These are phyloP conservation scores for Petromus typicus DNA, from an alignment of 2,113 vertebrate genomes.

Conservation along the genomic window DNA sequence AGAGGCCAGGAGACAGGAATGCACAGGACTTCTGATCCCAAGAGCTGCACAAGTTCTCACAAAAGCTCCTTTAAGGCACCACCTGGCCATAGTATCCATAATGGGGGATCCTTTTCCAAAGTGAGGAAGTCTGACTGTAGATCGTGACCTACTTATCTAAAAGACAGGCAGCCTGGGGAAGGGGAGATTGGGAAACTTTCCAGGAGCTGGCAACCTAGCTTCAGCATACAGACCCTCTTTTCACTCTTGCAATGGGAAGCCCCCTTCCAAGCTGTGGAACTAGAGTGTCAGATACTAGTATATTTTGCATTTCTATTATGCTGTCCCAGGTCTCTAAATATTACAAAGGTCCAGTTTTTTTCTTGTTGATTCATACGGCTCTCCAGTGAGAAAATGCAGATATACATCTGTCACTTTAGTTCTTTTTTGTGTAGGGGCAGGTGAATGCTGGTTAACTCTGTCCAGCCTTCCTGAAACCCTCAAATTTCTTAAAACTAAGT, in stretches of 20 bases:
- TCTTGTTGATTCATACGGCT: background rate
- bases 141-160: background rate
- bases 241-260: background rate
- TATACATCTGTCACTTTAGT: background rate
- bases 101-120: background rate
- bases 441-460: background rate
- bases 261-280: background rate
- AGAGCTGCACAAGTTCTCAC: background rate
- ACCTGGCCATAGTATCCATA: background rate
- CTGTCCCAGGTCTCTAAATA: background rate
- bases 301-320: background rate
- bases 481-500: slow-evolving; percentile 4
- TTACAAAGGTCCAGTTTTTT: background rate
- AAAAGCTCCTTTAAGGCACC: background rate
- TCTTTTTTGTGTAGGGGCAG: background rate
- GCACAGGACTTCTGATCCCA: background rate
- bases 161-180: background rate
- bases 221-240: too few relatives aligned
- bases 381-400: background rate
- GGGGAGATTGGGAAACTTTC: background rate
- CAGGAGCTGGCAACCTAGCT: background rate
- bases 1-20: too few relatives aligned
- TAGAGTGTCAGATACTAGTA: background rate
- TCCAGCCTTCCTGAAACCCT: background rate
- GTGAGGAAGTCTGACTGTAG: background rate